A percentile compares a stretch with the other conserved stretches of the same genome.
Conservation (phyloP, 2,888 invertebrate genomes). For the Acanthosepion esculentum region DNA sequence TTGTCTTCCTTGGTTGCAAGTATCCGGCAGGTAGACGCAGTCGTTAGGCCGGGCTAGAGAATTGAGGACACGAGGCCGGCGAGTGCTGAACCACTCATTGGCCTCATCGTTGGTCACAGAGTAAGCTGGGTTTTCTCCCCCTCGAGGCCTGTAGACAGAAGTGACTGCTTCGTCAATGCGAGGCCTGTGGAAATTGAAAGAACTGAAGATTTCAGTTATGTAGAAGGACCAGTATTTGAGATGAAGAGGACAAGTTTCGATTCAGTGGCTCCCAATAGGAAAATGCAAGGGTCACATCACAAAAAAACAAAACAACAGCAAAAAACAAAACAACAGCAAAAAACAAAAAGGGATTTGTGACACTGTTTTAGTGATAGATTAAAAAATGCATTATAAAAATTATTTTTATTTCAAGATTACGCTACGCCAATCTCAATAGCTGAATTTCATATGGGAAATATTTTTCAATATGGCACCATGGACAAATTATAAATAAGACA, state of each 20-base stretch:
- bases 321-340: too few species aligned
- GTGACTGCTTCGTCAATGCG: not conserved
- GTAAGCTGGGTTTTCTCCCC: constrained; percentile 41
- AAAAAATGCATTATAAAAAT: too few species aligned
- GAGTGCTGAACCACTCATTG: not conserved
- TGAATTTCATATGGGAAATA: too few species aligned
- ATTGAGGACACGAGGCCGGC: not conserved
- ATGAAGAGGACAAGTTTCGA: not conserved
- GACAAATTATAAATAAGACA: too few species aligned
- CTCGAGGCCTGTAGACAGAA: not conserved
- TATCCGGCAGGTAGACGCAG: not conserved
- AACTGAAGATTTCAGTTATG: constrained; percentile 24
- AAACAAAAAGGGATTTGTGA: not conserved
- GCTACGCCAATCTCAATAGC: too few species aligned
- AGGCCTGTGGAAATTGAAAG: constrained; percentile 44
- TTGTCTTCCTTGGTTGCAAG: not conserved
- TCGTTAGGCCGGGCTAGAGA: not conserved
- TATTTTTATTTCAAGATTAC: too few species aligned
- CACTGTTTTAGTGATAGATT: too few species aligned
- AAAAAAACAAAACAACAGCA: too few species aligned
- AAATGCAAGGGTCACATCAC: not conserved
- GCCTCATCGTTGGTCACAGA: not conserved
- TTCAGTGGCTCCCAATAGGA: not conserved
- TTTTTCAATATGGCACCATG: too few species aligned
- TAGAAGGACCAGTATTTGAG: not conserved